phyloP scores from a whole-genome alignment of 1,140 invertebrate species.

The Tetraneura akinire region DNA sequence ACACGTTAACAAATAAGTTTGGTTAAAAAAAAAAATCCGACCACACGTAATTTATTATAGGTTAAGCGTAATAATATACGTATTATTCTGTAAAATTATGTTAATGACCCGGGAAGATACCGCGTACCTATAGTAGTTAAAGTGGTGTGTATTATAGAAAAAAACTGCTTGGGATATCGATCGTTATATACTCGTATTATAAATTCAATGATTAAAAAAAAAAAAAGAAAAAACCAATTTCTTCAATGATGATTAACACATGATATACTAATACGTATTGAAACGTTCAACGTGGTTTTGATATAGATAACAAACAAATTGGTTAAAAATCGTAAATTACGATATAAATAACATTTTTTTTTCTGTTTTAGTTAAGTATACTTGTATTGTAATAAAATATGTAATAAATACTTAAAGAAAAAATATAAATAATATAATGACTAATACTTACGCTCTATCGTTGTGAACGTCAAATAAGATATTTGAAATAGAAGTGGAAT shows the following conservation, averaged over 20 bases:
- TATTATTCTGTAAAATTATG: slow-evolving; percentile 30
- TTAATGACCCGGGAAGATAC: slow-evolving; percentile 26
- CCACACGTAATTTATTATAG: not conserved
- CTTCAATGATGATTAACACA: not conserved
- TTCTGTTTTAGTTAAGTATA: too few relatives aligned
- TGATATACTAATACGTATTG: too few relatives aligned
- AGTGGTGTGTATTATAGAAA: not conserved
- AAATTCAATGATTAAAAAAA: slow-evolving; percentile 9
- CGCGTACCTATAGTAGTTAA: not conserved
- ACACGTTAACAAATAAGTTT: not conserved
- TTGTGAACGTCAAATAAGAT: too few relatives aligned
- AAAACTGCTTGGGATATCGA: slow-evolving; percentile 27
- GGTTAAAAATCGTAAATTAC: too few relatives aligned
- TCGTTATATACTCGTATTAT: slow-evolving; percentile 4
- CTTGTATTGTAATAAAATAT: not conserved
- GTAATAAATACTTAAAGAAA: not conserved
- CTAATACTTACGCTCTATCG: slow-evolving; percentile 24
- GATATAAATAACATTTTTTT: too few relatives aligned
- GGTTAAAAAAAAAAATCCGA: slow-evolving; percentile 17
- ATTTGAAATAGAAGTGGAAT: not conserved
- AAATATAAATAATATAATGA: too few relatives aligned
- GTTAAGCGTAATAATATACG: not conserved
- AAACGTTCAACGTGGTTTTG: not conserved
- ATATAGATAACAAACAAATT: too few relatives aligned
- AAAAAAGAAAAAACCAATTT: not conserved